Evolutionary conservation across 2,797 vertebrate genomes (phyloP).

Genomic region (Sebastes kiyomatsui): DNA sequence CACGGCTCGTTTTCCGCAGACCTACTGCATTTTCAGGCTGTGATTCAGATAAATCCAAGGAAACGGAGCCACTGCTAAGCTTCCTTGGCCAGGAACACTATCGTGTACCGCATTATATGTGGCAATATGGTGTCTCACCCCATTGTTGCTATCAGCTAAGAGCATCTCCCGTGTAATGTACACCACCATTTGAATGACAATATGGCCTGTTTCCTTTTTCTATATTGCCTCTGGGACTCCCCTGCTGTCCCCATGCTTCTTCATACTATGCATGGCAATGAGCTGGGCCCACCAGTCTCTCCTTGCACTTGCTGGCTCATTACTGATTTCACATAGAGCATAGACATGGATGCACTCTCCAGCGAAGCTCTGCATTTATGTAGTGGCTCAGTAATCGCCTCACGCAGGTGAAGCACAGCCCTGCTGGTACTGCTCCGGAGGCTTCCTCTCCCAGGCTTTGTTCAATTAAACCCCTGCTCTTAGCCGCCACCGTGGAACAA

Average conservation of each 20-base stretch:
- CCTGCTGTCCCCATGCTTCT: conserved; percentile 45
- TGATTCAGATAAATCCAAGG: conserved; percentile 26
- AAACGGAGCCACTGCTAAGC: conserved; percentile 14
- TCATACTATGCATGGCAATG: conserved; percentile 64
- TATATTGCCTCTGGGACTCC: conserved; percentile 46
- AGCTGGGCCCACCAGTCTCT: conserved; percentile 45
- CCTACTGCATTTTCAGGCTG: conserved; percentile 7
- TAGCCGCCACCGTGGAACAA: conserved; percentile 19
- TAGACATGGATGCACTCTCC: conserved; percentile 41
- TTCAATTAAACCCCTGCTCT: conserved; percentile 59
- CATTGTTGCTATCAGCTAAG: conserved; percentile 38
- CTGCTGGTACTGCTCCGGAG: conserved; percentile 18
- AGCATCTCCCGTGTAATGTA: conserved; percentile 42
- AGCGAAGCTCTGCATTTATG: conserved; percentile 17
- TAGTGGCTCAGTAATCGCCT: conserved; percentile 47
- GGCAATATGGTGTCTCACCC: not conserved
- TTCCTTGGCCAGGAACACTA: not conserved
- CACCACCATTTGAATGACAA: conserved; percentile 40
- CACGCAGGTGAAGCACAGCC: conserved; percentile 39
- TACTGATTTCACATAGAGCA: conserved; percentile 55
- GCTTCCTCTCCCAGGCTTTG: conserved; percentile 41
- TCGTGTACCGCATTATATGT: not conserved
- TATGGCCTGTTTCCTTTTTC: conserved; percentile 42
- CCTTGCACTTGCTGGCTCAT: conserved; percentile 46
- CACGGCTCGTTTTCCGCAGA: not conserved